Evolutionary conservation across 2,797 vertebrate genomes (phyloP), one percentile per base, ranked within the genome.

Genomic region (Chelmon rostratus): DNA sequence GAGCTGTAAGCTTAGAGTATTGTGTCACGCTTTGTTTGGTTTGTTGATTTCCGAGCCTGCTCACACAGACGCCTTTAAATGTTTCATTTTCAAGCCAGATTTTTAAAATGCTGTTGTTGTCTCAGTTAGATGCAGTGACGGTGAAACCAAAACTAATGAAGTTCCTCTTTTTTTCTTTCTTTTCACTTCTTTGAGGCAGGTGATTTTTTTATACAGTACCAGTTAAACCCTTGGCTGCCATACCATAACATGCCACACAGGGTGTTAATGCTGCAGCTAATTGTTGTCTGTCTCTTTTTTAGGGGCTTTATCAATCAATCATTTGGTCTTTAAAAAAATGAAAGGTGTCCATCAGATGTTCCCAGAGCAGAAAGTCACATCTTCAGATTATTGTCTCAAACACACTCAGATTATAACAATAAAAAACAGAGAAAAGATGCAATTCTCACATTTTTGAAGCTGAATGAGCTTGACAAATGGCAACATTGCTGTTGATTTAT

Each of bases 1-100:
- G 44, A 21, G 49, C 49, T 37, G 4, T 15, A 52, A 65, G 40
- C 65, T 79, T 57, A 67, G 78, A 70, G 65, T 72, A 73, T 42
- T 37, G n/a, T 52, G 23, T 6, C 56, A 59, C 16, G 3, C 53
- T 50, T 50, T 23, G 49, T 31, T 52, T 46, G 62, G 67, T 53
- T 46, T 68, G 35, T 65, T 2, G 3, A 49, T 63, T 74, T 40
- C 46, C 31, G 49, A 44, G 28, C 10, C 18, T 8, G 18, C 19
- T 42, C 38, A 46, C 28, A 61, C 38, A 62, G 16, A 58, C 40
- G 65, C 73, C 25, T 73, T 63, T 81, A 23, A 58, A 28, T 69
- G 23, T n/a, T 69, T 69, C 1, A 50, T 67, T 67, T 68, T 46
- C 2, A 23, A 19, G 6, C 7, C 11, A 21, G 21, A 42, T 2